These are phyloP conservation scores for Tachystola acroxantha DNA, from an alignment of 2,888 invertebrate genomes.

Conservation along the genomic window DNA sequence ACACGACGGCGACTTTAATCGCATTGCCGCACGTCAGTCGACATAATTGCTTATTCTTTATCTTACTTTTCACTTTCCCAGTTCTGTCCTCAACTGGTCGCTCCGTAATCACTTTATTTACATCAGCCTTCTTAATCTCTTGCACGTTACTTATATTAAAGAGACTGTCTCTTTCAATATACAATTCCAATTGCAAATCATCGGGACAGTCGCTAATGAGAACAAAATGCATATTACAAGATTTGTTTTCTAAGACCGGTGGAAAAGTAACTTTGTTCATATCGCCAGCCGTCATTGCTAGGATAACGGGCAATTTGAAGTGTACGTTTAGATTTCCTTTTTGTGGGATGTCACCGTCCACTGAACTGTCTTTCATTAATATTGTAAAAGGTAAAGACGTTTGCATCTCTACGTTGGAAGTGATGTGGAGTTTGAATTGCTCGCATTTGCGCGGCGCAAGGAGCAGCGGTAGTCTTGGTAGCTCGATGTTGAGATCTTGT, in stretches of 20 bases:
- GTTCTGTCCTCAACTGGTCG: conserved; percentile 35
- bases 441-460: conserved; percentile 57
- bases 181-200: conserved; percentile 52
- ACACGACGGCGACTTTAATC: conserved; percentile 50
- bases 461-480: conserved; percentile 54
- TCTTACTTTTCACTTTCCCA: too few relatives aligned
- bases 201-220: conserved; percentile 58
- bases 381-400: conserved; percentile 41
- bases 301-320: conserved; percentile 55
- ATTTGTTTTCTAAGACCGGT: conserved; percentile 40
- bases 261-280: conserved; percentile 53
- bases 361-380: conserved; percentile 47
- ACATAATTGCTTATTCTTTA: conserved; percentile 54
- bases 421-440: conserved; percentile 46
- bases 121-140: conserved; percentile 56
- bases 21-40: conserved; percentile 55
- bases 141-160: conserved; percentile 56
- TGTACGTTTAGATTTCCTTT: conserved; percentile 39
- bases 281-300: conserved; percentile 58
- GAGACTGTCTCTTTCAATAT: conserved; percentile 41
- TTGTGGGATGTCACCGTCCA: conserved; percentile 48
- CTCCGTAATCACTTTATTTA: conserved; percentile 54
- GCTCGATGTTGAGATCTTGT: conserved; percentile 44
- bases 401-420: conserved; percentile 46
- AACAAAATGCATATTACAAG: conserved; percentile 46